phyloP scores from a whole-genome alignment of 1,140 invertebrate species.

The Lanistes nyassanus region DNA sequence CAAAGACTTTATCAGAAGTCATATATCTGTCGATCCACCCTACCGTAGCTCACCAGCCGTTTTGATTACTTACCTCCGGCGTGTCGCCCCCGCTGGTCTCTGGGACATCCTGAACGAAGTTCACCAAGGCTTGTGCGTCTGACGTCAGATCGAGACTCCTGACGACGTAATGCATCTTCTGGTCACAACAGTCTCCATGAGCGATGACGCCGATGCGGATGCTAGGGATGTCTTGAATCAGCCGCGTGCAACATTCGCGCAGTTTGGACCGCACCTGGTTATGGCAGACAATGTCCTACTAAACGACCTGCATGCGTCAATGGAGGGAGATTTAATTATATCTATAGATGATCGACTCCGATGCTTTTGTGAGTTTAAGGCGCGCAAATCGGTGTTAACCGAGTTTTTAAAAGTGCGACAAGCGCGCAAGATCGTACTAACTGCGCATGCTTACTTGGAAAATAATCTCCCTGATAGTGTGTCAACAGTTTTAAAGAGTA shows the following conservation, averaged over 20 bases:
- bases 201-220: slow-evolving; percentile 60
- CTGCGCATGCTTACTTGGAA: too few relatives aligned
- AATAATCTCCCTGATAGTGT: too few relatives aligned
- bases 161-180: slow-evolving; percentile 43
- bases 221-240: slow-evolving; percentile 55
- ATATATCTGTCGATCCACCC: too few relatives aligned
- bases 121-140: slow-evolving; percentile 47
- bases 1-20: too few relatives aligned
- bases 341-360: too few relatives aligned
- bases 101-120: slow-evolving; percentile 47
- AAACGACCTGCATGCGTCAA: too few relatives aligned
- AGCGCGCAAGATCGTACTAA: too few relatives aligned
- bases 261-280: slow-evolving; percentile 54
- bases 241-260: slow-evolving; percentile 46
- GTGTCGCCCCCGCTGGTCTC: slow-evolving; percentile 52
- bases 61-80: slow-evolving; percentile 47
- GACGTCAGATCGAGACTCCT: slow-evolving; percentile 50
- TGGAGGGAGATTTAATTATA: too few relatives aligned
- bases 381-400: too few relatives aligned
- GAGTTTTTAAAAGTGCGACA: too few relatives aligned
- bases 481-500: neutral
- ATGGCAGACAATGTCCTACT: neutral
- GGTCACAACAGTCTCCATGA: slow-evolving; percentile 61
- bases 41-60: neutral
- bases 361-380: too few relatives aligned